Evolutionary conservation across 2,888 invertebrate species (phyloP).

Genomic region (Drosophila pseudotalamancana): DNA sequence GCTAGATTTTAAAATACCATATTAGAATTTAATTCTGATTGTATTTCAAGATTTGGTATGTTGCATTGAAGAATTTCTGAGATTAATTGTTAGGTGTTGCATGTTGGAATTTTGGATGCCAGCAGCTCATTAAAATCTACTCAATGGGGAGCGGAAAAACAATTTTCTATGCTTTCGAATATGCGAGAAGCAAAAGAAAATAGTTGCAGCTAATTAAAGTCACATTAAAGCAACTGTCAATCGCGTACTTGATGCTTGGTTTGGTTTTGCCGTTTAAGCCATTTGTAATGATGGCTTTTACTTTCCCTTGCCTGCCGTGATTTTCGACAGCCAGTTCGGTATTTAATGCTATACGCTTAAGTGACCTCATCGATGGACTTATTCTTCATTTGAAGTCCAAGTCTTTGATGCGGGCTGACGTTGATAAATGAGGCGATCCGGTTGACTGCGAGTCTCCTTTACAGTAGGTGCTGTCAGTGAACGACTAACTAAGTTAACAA

Average conservation of each 20-base stretch:
- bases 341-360: slow-evolving; percentile 31
- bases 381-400: slow-evolving; percentile 30
- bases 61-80: not conserved
- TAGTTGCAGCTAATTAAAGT: slow-evolving; percentile 53
- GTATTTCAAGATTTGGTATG: not conserved
- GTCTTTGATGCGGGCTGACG: slow-evolving; percentile 44
- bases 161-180: slow-evolving; percentile 48
- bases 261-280: slow-evolving; percentile 21
- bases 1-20: no score
- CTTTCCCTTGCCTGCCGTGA: slow-evolving; percentile 31
- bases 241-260: slow-evolving; percentile 21
- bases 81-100: not conserved
- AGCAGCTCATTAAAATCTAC: slow-evolving; percentile 37
- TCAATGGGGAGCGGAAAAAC: slow-evolving; percentile 4
- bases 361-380: slow-evolving; percentile 26
- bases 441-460: not conserved
- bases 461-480: slow-evolving; percentile 7
- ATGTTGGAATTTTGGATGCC: slow-evolving; percentile 19
- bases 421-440: slow-evolving; percentile 57
- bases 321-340: slow-evolving; percentile 26
- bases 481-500: slow-evolving; percentile 35
- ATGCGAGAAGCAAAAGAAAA: slow-evolving; percentile 22
- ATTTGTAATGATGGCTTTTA: slow-evolving; percentile 32
- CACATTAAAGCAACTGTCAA: slow-evolving; percentile 45
- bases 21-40: no score